Evolutionary conservation across 1,140 invertebrate species (phyloP), one percentile per base, ranked within the genome.

Genomic region (Ylistrum balloti): DNA sequence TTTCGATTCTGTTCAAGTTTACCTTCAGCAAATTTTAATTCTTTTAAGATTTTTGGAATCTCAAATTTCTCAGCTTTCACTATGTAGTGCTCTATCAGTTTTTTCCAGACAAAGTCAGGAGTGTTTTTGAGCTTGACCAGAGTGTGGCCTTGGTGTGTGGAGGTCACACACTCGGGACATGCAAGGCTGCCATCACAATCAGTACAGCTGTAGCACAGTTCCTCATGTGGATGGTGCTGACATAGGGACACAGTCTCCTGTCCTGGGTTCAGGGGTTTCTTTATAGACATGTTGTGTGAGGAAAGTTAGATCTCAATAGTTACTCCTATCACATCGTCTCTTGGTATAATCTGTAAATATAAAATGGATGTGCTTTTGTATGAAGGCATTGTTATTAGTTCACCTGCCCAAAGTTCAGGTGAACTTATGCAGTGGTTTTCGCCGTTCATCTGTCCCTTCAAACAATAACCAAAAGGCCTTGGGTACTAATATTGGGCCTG

Each of bases 91-190:
- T 74, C 22, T 9, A 74, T 74, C 2, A 74, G 56, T 11, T 74
- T 74, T 74, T 74, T 74, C 56, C 56, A 74, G 22, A 74, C n/a
- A 28, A 74, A 74, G 56, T 74, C 56, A 17, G 56, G 56, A 9
- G 56, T 74, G 56, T 74, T 74, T 74, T 28, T 74, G 17, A 74
- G 56, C 56, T 74, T 74, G 56, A 74, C n/a, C 56, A 74, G 56
- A 17, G 22, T 74, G 56, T 74, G 56, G 28, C 56, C 56, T 74
- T 74, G 56, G 28, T 74, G 56, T 74, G 56, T 74, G n/a, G 56
- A 74, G 56, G 56, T 74, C 56, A 74, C 56, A 28, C 56, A 74
- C 56, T 74, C 56, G 5, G 56, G 56, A 74, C 56, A 74, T 74
- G 56, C 56, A 22, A 74, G 5, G 22, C 56, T 28, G 56, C 56